phyloP scores from a whole-genome alignment of 1,140 invertebrate genomes.

The Brachionus calyciflorus region DNA sequence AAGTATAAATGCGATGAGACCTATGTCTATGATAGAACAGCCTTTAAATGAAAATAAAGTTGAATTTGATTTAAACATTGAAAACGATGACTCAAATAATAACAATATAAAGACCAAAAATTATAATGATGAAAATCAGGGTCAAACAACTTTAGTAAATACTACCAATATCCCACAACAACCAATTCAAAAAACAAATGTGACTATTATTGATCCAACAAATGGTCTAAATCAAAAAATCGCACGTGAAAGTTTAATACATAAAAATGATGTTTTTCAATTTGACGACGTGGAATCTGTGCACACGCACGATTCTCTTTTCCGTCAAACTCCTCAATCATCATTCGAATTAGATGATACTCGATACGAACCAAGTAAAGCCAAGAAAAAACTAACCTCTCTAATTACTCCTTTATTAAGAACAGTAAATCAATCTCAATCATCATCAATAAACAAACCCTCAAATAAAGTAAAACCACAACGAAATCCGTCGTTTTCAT shows the following conservation, averaged over 20 bases:
- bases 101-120: neutral
- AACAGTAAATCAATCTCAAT: neutral
- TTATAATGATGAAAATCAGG: neutral
- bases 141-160: neutral
- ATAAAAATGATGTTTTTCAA: slow-evolving; percentile 4
- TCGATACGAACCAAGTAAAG: neutral
- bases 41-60: neutral
- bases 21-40: neutral
- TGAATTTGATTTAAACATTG: neutral
- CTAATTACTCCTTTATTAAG: neutral
- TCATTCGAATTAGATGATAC: neutral
- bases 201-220: neutral
- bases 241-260: neutral
- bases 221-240: neutral
- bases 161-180: too few species aligned
- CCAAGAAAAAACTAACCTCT: neutral
- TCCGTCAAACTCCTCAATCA: neutral
- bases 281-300: slow-evolving; percentile 15
- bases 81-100: neutral
- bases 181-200: neutral
- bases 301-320: neutral
- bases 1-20: neutral
- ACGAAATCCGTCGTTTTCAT: neutral
- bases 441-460: neutral
- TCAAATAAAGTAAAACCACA: neutral